Base-by-base conservation (phyloP, 2,113 vertebrate species). In the Stomatorhinus ivindoensis region DNA sequence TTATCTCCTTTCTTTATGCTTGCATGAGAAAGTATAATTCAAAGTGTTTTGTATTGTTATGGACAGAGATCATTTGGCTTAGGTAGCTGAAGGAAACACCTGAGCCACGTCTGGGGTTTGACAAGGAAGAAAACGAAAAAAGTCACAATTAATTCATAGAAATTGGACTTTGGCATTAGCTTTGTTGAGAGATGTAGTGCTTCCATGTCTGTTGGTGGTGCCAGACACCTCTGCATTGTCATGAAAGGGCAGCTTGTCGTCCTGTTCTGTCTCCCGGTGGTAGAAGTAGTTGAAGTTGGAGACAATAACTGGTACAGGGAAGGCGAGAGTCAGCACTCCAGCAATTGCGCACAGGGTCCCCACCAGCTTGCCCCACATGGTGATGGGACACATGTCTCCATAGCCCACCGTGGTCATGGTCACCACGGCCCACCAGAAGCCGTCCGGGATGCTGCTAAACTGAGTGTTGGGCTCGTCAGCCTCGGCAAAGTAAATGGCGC, bases 271-370 rank as follows among this genome's bases (percentile, higher is more conserved):
- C 94, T 99, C 98, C 55, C 98, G 94, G 92, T 99, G 98, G 94
- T 99, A 99, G 95, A 99, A 99, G 73, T 99, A 99, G 92, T 99
- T 99, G 92, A 99, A 99, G 91, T 99, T 99, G 1, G 98, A 99
- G 93, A 99, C 98, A 39, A 99, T 99, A 92, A 99, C 98, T 0
- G 98, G 98, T 46, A 99, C 98, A 0, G 98, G 98, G 9, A 99
- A 95, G 0, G 98, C 98, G 3, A 99, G 98, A 91, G 98, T 99
- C 91, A 99, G 90, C 46, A 99, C 98, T 0, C 98, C 98, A 0
- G 98, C 97, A 0, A 99, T 99, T 92, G 98, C 98, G 0, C 98
- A 99, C 90, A 99, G 93, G 0, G 97, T 97, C 11, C 98, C 98
- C 90, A 99, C 98, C 7, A 99, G 95, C 94, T 99, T 99, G 0